Evolutionary conservation across 2,888 invertebrate species (phyloP).

Genomic region (Melolontha melolontha): DNA sequence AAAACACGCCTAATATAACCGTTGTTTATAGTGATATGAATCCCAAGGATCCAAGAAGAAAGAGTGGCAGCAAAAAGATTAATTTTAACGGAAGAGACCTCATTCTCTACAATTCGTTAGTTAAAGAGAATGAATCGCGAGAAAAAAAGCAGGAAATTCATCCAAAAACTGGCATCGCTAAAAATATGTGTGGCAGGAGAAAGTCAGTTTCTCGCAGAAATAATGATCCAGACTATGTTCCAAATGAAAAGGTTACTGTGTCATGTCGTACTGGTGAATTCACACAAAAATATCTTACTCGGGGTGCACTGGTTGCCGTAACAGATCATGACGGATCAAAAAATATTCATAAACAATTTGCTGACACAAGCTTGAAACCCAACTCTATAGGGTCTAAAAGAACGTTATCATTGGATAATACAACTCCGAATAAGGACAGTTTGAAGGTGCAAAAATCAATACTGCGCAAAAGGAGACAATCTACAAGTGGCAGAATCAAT

Average conservation of each 20-base stretch:
- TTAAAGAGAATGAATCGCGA: not conserved
- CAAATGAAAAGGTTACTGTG: too few species aligned
- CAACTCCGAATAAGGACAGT: too few species aligned
- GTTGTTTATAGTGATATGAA: not conserved
- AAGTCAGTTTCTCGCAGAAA: constrained; percentile 5
- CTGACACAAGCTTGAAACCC: not conserved
- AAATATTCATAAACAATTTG: not conserved
- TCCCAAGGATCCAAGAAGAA: constrained; percentile 6
- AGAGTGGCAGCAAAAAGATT: not conserved
- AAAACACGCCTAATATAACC: not conserved
- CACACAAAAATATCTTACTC: too few species aligned
- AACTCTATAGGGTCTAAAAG: too few species aligned
- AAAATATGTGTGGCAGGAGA: constrained; percentile 16
- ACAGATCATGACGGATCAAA: not conserved
- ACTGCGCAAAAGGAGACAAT: too few species aligned
- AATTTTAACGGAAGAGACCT: constrained; percentile 3
- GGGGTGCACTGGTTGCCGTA: too few species aligned
- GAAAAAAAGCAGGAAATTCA: not conserved
- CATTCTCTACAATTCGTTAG: constrained; percentile 1
- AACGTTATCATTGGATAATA: too few species aligned
- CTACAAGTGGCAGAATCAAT: too few species aligned
- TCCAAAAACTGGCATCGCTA: not conserved
- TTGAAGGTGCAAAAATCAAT: too few species aligned
- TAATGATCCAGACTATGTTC: not conserved
- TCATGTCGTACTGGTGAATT: not conserved